Evolutionary conservation across 2,797 vertebrate species (phyloP).

Genomic region (Schizothorax lantsangensis): DNA sequence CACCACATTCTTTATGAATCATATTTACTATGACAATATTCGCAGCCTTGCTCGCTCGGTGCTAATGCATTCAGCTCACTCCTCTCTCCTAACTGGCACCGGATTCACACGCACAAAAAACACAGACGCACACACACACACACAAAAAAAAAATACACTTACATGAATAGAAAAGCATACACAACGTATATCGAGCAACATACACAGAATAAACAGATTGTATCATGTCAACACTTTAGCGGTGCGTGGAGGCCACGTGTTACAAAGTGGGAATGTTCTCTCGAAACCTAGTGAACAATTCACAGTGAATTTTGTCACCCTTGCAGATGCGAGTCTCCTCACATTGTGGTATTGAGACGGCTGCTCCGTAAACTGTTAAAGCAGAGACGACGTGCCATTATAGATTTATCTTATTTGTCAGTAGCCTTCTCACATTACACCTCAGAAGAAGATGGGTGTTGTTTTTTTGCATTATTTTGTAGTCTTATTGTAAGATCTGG

Average conservation of each 20-base stretch:
- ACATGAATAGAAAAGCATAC: constrained; percentile 17
- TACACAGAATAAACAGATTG: constrained; percentile 32
- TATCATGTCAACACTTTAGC: constrained; percentile 38
- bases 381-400: constrained; percentile 30
- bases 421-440: constrained; percentile 8
- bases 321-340: constrained; percentile 18
- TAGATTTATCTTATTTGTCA: constrained; percentile 31
- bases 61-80: constrained; percentile 53
- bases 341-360: constrained; percentile 26
- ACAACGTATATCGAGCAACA: not conserved
- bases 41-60: constrained; percentile 35
- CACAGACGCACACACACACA: constrained; percentile 27
- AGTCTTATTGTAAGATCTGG: not conserved
- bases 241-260: not conserved
- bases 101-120: constrained; percentile 22
- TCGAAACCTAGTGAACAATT: constrained; percentile 36
- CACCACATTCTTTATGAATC: constrained; percentile 56
- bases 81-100: constrained; percentile 40
- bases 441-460: not conserved
- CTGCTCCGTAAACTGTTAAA: constrained; percentile 32
- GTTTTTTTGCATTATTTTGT: not conserved
- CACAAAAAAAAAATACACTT: constrained; percentile 26
- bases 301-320: constrained; percentile 42
- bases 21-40: constrained; percentile 49
- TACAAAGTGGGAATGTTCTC: constrained; percentile 37